Percentiles rank a stretch among this genome's conserved stretches.
These are phyloP conservation scores for Hyalella azteca DNA, from an alignment of 2,888 invertebrate genomes.

Conservation along the genomic window DNA sequence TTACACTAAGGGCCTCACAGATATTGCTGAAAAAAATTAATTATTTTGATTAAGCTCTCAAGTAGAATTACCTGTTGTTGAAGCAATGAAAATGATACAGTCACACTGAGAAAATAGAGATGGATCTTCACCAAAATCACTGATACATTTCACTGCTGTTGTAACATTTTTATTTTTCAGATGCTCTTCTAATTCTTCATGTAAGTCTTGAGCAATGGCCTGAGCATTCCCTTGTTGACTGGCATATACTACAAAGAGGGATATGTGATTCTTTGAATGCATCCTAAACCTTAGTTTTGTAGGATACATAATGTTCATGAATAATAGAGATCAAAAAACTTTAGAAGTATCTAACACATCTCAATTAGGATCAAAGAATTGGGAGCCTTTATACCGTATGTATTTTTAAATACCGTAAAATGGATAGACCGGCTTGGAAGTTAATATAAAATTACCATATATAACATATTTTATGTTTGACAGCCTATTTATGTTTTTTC, in stretches of 20 bases:
- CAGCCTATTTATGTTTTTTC: too few species aligned
- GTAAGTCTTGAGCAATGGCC: conserved; percentile 51
- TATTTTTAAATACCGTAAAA: too few species aligned
- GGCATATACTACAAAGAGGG: conserved; percentile 45
- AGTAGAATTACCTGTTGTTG: conserved; percentile 64
- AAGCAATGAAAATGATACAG: conserved; percentile 66
- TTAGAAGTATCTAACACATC: too few species aligned
- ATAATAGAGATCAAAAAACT: too few species aligned
- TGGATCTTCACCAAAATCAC: conserved; percentile 36
- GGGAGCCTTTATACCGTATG: too few species aligned
- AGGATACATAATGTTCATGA: too few species aligned
- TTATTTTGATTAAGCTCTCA: background rate
- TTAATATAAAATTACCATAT: too few species aligned
- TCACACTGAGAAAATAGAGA: conserved; percentile 44
- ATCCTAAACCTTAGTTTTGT: too few species aligned
- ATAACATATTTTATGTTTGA: too few species aligned
- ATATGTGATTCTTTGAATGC: background rate
- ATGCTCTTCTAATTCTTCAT: conserved; percentile 31
- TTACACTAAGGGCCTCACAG: background rate
- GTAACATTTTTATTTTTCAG: background rate
- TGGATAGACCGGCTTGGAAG: too few species aligned
- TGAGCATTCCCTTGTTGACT: conserved; percentile 54
- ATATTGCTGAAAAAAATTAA: background rate
- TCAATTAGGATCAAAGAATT: too few species aligned
- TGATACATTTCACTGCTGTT: conserved; percentile 41